These are phyloP conservation scores for Deilephila elpenor DNA, from an alignment of 2,888 invertebrate species.

Conservation along the genomic window DNA sequence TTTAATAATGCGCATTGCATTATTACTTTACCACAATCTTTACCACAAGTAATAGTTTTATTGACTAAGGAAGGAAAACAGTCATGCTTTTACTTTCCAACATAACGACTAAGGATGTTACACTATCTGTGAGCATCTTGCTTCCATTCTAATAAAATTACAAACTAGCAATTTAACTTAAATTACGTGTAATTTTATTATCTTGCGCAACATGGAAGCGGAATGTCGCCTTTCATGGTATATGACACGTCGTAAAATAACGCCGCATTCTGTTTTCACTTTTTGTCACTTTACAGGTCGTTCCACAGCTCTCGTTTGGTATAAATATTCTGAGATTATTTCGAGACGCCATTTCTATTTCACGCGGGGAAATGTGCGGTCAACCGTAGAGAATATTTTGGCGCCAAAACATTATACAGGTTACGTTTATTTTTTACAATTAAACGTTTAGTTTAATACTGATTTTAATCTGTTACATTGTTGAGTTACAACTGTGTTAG, in stretches of 20 bases:
- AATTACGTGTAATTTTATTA: slow-evolving; percentile 12
- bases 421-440: not conserved
- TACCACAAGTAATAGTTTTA: too few relatives aligned
- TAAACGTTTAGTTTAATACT: not conserved
- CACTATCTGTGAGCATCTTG: not conserved
- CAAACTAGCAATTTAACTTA: not conserved
- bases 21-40: too few relatives aligned
- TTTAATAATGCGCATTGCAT: too few relatives aligned
- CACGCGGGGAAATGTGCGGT: slow-evolving; percentile 19
- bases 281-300: not conserved
- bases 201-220: slow-evolving; percentile 16
- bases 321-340: slow-evolving; percentile 25
- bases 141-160: not conserved
- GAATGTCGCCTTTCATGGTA: slow-evolving; percentile 13
- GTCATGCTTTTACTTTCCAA: not conserved
- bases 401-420: slow-evolving; percentile 1
- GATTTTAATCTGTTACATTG: too few relatives aligned
- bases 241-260: slow-evolving; percentile 32
- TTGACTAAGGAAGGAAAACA: not conserved
- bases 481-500: too few relatives aligned
- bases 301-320: slow-evolving; percentile 7
- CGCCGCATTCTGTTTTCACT: slow-evolving; percentile 56
- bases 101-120: not conserved
- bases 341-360: slow-evolving; percentile 15
- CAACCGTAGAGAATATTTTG: slow-evolving; percentile 12